Base-by-base conservation (phyloP, 2,113 vertebrate genomes). In the Semicossyphus pulcher region DNA sequence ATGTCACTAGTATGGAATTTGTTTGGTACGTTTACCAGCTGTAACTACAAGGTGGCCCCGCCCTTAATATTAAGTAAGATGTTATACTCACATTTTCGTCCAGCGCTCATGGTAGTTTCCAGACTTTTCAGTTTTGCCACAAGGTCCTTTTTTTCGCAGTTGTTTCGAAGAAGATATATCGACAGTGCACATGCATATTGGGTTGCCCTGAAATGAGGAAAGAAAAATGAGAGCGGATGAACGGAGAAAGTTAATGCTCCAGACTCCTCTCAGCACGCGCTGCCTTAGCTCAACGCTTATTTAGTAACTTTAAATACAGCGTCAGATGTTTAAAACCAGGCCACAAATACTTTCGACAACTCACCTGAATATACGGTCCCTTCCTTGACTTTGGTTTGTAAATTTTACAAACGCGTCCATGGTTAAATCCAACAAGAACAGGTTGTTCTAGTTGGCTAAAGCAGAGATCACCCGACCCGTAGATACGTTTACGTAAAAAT, bases 131-230 rank as follows among this genome's bases (percentile, higher is more conserved):
- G 95, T 79, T 95, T 98, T 80, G 76, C 85, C 86, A 94, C 81
- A 65, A 97, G 79, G 58, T 93, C 88, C 88, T 95, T 93, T 70
- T 74, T 95, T 51, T 81, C 89, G 1, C 92, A 34, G 37, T 94
- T 92, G 88, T 85, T 93, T 80, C 96, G 92, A 72, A 98, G 94
- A 64, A 97, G 76, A 93, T 98, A 95, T 65, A 90, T 92, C 77
- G 94, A 93, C 79, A 97, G 91, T 72, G 96, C 95, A 88, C 97
- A 98, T 72, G 96, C 93, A 86, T 96, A 96, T n/a, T 99, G 98
- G 77, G 94, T 94, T 29, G 96, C 93, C 93, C 97, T 99, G 93
- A 84, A 95, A 94, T 82, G 23, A 4, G 6, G 1, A 54, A 51
- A 64, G 10, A 14, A 21, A 7, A 31, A 2, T 0, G 16, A 44